Percentiles rank a stretch among this genome's conserved stretches.
Evolutionary conservation across 2,888 invertebrate genomes (phyloP).

Genomic region (Drosophila demipolita): DNA sequence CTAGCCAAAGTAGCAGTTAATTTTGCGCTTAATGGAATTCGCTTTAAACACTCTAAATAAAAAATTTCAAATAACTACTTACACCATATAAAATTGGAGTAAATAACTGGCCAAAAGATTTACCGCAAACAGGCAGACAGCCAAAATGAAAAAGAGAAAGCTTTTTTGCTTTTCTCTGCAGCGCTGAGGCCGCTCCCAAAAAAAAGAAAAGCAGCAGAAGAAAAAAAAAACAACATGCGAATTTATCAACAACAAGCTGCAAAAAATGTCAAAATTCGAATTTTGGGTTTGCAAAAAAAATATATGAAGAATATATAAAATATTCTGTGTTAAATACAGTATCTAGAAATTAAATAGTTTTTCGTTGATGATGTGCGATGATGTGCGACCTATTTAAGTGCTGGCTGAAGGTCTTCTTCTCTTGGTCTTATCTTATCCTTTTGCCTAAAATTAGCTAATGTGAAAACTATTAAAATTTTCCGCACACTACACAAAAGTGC

Average conservation of each 20-base stretch:
- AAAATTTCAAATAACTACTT: constrained; percentile 10
- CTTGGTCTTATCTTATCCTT: constrained; percentile 12
- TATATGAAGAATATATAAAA: neutral
- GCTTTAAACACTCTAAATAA: constrained; percentile 16
- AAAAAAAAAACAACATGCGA: constrained; percentile 36
- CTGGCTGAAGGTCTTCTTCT: constrained; percentile 55
- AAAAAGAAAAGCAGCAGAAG: constrained; percentile 9
- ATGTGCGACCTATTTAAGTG: constrained; percentile 58
- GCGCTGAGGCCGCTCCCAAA: constrained; percentile 72
- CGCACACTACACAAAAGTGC: constrained; percentile 12
- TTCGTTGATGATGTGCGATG: constrained; percentile 14
- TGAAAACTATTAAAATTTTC: constrained; percentile 22
- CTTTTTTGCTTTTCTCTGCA: constrained; percentile 47
- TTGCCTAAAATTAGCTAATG: constrained; percentile 32
- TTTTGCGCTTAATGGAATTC: constrained; percentile 37
- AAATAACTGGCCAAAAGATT: constrained; percentile 40
- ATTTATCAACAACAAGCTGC: constrained; percentile 65
- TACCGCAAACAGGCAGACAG: constrained; percentile 22
- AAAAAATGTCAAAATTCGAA: constrained; percentile 5
- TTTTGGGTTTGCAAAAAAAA: neutral
- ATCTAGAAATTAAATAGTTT: neutral
- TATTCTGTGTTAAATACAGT: neutral
- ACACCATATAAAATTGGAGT: constrained; percentile 13
- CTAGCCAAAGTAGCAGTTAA: constrained; percentile 45
- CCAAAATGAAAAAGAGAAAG: constrained; percentile 55